phyloP scores from a whole-genome alignment of 1,140 invertebrate species.

The Drosophila leontia region DNA sequence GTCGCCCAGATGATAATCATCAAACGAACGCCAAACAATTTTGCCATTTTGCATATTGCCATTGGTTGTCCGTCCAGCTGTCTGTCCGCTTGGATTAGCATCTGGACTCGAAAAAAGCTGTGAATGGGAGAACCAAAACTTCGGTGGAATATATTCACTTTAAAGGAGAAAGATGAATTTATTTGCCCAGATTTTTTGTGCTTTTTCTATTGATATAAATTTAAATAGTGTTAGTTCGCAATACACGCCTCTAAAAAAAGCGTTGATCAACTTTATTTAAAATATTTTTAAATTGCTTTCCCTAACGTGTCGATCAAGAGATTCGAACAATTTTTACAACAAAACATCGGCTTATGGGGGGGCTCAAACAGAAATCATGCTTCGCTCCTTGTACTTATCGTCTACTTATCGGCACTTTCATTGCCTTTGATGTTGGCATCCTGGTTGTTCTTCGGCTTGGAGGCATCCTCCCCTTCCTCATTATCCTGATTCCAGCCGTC shows the following conservation, averaged over 20 bases:
- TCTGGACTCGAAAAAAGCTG: not conserved
- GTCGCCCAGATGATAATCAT: conserved; percentile 28
- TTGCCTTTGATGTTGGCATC: conserved; percentile 40
- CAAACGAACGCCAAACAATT: conserved; percentile 25
- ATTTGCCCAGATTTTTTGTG: too few species aligned
- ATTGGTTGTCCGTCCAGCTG: conserved; percentile 10
- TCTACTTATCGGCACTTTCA: conserved; percentile 55
- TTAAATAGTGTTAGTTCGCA: not conserved
- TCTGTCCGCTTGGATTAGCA: conserved; percentile 3
- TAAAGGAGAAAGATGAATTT: not conserved
- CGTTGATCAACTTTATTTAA: not conserved
- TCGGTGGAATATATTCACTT: not conserved
- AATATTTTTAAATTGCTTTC: not conserved
- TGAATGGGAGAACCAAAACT: not conserved
- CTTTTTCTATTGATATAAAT: not conserved
- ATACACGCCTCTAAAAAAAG: not conserved
- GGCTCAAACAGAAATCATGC: not conserved
- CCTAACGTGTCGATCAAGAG: not conserved
- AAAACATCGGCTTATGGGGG: not conserved
- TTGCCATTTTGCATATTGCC: conserved; percentile 23
- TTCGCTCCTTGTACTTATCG: not conserved
- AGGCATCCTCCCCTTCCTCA: conserved; percentile 18
- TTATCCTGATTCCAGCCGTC: conserved; percentile 61
- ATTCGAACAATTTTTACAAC: conserved; percentile 5
- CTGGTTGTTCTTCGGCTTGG: conserved; percentile 24